Percentiles rank a stretch among this genome's conserved stretches.
These are phyloP conservation scores for Eira barbara DNA, from an alignment of 2,113 vertebrate species.

Conservation along the genomic window DNA sequence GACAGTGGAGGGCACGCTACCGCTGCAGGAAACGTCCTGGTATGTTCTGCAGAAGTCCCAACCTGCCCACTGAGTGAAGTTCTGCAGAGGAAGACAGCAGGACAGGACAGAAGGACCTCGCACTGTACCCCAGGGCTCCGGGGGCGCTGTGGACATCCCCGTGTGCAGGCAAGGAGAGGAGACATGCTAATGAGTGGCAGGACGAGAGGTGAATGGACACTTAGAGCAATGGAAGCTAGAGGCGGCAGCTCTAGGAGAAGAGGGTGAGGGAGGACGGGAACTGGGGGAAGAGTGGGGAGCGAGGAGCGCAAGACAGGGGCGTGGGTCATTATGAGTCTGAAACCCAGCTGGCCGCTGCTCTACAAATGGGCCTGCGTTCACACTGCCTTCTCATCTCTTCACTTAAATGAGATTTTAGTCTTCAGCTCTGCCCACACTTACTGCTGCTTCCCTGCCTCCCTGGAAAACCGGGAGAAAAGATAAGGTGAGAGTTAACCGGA, in stretches of 20 bases:
- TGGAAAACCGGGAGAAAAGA: background rate
- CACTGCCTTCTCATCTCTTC: background rate
- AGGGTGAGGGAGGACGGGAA: background rate
- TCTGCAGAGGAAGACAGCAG: background rate
- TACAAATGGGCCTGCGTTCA: accelerated
- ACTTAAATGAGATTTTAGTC: background rate
- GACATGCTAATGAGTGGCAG: background rate
- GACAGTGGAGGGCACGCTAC: background rate
- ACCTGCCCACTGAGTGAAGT: background rate
- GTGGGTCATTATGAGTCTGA: accelerated
- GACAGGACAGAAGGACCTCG: background rate
- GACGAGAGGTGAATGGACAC: background rate
- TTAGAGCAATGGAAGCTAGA: background rate
- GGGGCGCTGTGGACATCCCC: constrained; percentile 9
- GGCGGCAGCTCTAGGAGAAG: background rate
- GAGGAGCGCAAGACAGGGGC: background rate
- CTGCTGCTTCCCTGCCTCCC: background rate
- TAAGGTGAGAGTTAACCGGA: background rate
- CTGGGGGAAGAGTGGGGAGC: accelerated
- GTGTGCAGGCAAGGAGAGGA: constrained; percentile 6
- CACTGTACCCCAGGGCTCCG: constrained; percentile 45
- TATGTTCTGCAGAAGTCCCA: background rate
- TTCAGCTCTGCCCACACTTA: background rate
- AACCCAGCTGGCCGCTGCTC: background rate
- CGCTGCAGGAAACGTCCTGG: background rate